Evolutionary conservation across 2,113 vertebrate species (phyloP), one percentile per base, ranked within the genome.

Genomic region (Xerus inauris): DNA sequence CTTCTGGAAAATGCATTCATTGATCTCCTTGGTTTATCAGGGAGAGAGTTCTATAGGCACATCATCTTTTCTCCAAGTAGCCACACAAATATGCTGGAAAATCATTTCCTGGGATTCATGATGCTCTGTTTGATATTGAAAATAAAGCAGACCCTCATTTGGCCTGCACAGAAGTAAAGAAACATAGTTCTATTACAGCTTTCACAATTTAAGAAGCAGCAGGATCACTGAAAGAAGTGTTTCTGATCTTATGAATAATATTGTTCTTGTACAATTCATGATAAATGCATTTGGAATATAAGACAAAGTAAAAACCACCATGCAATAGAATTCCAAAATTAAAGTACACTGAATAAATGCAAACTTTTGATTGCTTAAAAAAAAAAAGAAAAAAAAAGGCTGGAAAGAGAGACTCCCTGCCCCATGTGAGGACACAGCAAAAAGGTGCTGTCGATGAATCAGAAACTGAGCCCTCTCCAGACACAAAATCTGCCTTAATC

Each of bases 1-100:
- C 99, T 99, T 91, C 98, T 99, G 97, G 99, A 99, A 98, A 98
- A 99, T 96, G 99, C 99, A 45, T 99, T 99, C 97, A 99, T 99
- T 0, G 99, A 99, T 97, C 99, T 99, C 62, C 98, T 99, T 94
- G 99, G 99, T 19, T 98, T 99, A 97, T 99, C 99, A 86, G 99
- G 99, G 62, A 99, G 99, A 97, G 99, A 98, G 0, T 99, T 99
- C 97, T 99, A 99, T 94, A 99, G 99, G 85, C 99, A 99, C 76
- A 96, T 99, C 47, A 99, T 99, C 80, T 99, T 99, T 96, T 99
- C 99, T 97, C 99, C 99, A 51, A 99, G 99, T 98, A 99, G 99
- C 94, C 99, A 99, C 88, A 99, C 97, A 99, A 99, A 97, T 99
- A 99, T 2, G 99, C 99, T 10, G 99, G 99, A 40, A 99, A 99